These are phyloP conservation scores for Orientallactaga bullata DNA, from an alignment of 2,113 vertebrate species.

Conservation along the genomic window DNA sequence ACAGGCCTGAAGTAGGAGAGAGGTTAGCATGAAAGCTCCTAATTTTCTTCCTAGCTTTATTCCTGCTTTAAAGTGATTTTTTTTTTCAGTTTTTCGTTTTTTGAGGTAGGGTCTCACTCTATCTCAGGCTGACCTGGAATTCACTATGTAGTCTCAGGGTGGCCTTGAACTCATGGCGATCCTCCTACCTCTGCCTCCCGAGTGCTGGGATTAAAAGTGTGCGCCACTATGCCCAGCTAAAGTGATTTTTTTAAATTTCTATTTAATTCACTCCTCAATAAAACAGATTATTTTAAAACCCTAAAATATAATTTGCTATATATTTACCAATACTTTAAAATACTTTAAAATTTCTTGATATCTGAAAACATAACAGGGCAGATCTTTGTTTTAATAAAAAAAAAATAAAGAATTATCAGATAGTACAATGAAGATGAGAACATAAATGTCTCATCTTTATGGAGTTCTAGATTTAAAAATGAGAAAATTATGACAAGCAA, in stretches of 20 bases:
- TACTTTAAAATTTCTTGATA: slow-evolving; percentile 1
- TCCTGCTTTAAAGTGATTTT: slow-evolving; percentile 31
- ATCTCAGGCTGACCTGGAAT: too few species aligned
- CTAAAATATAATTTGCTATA: slow-evolving; percentile 26
- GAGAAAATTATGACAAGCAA: slow-evolving; percentile 15
- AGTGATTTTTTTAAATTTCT: slow-evolving; percentile 28
- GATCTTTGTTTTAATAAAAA: neutral
- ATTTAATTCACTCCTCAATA: neutral
- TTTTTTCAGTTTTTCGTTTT: neutral
- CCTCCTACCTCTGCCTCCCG: too few species aligned
- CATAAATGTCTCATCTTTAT: neutral
- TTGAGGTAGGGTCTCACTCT: too few species aligned
- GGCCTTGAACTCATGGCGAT: too few species aligned
- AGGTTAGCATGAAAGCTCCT: neutral
- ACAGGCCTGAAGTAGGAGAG: neutral
- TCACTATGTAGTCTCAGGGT: too few species aligned
- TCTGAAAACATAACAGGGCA: slow-evolving; percentile 25
- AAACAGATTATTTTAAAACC: neutral
- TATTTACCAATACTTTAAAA: slow-evolving; percentile 26
- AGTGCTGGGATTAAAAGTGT: too few species aligned
- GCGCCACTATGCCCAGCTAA: too few species aligned
- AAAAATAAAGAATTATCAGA: slow-evolving; percentile 29
- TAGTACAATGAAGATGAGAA: neutral
- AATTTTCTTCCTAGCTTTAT: slow-evolving; percentile 29
- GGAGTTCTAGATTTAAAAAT: slow-evolving; percentile 18